Evolutionary conservation across 2,888 invertebrate species (phyloP).

Genomic region (Calameuta idolon): DNA sequence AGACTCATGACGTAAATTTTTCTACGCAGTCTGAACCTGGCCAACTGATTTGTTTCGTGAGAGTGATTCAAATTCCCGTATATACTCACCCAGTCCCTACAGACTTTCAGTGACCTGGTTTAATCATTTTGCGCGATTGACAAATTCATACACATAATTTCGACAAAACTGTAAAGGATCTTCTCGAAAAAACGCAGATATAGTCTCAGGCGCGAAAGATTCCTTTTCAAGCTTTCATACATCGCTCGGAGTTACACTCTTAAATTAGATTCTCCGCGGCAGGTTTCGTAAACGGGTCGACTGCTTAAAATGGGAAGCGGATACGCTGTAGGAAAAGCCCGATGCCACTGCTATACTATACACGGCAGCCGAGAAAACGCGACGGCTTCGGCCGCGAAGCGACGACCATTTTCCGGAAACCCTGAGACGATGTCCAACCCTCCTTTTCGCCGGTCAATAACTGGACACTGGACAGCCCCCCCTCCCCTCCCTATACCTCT

Average conservation of each 20-base stretch:
- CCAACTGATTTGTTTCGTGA: not conserved
- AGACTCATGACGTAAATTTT: not conserved
- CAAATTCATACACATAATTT: not conserved
- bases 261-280: not conserved
- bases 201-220: not conserved
- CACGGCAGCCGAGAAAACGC: constrained; percentile 23
- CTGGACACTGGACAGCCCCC: constrained; percentile 53
- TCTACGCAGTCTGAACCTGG: not conserved
- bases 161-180: not conserved
- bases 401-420: constrained; percentile 7
- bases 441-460: constrained; percentile 62
- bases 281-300: not conserved
- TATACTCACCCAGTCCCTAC: fast-evolving
- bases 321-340: not conserved
- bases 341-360: not conserved
- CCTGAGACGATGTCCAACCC: constrained; percentile 14
- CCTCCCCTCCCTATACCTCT: not conserved
- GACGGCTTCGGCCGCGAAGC: constrained; percentile 16
- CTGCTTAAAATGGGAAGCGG: not conserved
- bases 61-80: not conserved
- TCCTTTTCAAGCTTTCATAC: not conserved
- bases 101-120: not conserved
- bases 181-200: no score
- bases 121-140: not conserved
- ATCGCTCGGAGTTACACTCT: not conserved